phyloP scores from a whole-genome alignment of 2,888 invertebrate species.

The Omphaloscelis lunosa region DNA sequence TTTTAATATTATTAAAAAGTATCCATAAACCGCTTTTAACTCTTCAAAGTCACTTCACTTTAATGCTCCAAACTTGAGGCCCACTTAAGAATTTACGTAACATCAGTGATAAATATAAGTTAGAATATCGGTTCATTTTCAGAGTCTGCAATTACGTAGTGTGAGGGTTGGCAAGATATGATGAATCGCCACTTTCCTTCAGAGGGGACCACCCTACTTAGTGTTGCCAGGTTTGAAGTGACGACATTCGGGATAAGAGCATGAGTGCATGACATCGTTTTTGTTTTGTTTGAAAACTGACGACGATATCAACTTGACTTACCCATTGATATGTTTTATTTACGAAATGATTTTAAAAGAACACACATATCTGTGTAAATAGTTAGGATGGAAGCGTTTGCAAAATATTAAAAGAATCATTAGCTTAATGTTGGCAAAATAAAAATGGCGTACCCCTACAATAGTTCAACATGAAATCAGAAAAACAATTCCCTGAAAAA shows the following conservation, averaged over 20 bases:
- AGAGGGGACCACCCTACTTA: constrained; percentile 61
- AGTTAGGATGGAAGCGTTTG: neutral
- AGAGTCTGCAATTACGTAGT: constrained; percentile 67
- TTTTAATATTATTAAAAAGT: constrained; percentile 36
- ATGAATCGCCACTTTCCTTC: constrained; percentile 69
- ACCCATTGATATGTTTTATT: neutral
- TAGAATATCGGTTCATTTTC: constrained; percentile 63
- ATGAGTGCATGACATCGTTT: constrained; percentile 7
- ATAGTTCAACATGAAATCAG: constrained; percentile 24
- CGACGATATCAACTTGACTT: neutral
- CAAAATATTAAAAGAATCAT: neutral
- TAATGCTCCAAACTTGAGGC: constrained; percentile 40
- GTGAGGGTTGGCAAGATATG: constrained; percentile 66
- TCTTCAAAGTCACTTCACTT: constrained; percentile 49
- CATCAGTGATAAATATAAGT: constrained; percentile 58
- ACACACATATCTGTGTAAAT: neutral
- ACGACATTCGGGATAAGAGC: constrained; percentile 45
- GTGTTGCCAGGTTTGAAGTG: constrained; percentile 41
- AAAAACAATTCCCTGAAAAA: constrained; percentile 9
- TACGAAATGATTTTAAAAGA: neutral
- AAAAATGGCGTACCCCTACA: neutral
- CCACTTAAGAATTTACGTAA: constrained; percentile 54
- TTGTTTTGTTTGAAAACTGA: constrained; percentile 23
- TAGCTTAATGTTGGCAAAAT: neutral
- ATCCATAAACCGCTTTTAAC: constrained; percentile 38